Evolutionary conservation across 2,797 vertebrate genomes (phyloP).

Genomic region (Lithobates pipiens): DNA sequence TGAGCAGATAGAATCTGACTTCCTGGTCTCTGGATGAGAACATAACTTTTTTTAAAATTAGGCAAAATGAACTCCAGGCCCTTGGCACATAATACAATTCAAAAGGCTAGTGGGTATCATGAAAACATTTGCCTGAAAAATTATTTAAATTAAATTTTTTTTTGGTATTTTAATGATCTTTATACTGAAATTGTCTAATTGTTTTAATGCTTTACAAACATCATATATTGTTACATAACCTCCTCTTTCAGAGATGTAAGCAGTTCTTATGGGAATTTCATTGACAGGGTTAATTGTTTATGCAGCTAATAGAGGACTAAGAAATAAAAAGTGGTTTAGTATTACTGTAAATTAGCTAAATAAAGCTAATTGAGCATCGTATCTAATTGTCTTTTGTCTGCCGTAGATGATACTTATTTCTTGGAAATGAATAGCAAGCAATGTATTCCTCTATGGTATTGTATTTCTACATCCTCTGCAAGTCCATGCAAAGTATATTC

Average conservation of each 20-base stretch:
- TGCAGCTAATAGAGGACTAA: not conserved
- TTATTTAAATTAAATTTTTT: no score
- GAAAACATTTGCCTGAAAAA: no score
- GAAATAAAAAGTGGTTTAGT: conserved; percentile 3
- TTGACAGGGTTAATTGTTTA: conserved; percentile 18
- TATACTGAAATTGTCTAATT: no score
- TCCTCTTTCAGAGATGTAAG: not conserved
- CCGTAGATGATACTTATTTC: conserved; percentile 43
- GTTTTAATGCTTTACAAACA: no score
- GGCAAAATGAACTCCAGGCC: no score
- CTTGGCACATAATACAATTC: no score
- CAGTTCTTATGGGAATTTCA: not conserved
- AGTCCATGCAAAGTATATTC: conserved; percentile 17
- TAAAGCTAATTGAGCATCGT: conserved; percentile 49
- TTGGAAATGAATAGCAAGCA: conserved; percentile 48
- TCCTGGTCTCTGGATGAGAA: no score
- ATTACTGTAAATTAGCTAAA: conserved; percentile 58
- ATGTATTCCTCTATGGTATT: conserved; percentile 15
- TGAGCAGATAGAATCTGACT: no score
- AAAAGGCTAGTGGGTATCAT: no score
- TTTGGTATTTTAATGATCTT: no score
- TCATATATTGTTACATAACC: not conserved
- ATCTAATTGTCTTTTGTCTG: conserved; percentile 52
- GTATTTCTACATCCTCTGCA: conserved; percentile 32
- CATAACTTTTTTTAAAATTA: no score